A percentile compares a stretch with the other conserved stretches of the same genome.
Conservation (phyloP, 2,113 vertebrate genomes). For the Corydoras maculifer region DNA sequence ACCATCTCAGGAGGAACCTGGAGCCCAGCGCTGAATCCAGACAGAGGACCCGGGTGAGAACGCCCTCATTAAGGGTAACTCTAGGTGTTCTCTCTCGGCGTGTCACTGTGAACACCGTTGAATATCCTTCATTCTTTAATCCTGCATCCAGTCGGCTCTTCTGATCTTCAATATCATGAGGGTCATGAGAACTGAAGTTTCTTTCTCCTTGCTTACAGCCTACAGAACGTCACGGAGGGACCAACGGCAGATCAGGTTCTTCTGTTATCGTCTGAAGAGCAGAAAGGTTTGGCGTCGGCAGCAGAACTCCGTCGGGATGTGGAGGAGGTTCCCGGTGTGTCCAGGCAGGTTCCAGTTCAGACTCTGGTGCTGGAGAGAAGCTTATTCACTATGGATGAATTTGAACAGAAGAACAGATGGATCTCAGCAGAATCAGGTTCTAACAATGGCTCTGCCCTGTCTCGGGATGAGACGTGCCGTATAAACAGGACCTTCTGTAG, state of each 20-base stretch:
- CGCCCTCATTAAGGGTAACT: neutral
- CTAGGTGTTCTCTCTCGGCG: too few relatives aligned
- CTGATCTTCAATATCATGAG: too few relatives aligned
- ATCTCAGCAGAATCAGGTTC: too few relatives aligned
- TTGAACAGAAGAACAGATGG: neutral
- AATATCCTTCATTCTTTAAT: too few relatives aligned
- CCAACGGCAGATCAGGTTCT: conserved; percentile 25
- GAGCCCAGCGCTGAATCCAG: neutral
- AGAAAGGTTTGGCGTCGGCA: neutral
- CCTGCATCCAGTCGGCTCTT: too few relatives aligned
- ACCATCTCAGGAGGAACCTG: conserved; percentile 6
- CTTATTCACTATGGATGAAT: conserved; percentile 1
- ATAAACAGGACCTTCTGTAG: too few relatives aligned
- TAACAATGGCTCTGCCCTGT: too few relatives aligned
- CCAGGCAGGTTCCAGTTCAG: conserved; percentile 2
- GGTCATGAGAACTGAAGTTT: neutral
- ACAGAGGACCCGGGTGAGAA: conserved; percentile 5
- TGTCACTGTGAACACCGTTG: too few relatives aligned
- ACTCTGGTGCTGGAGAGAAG: neutral
- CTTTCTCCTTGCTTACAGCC: neutral
- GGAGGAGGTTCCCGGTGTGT: neutral
- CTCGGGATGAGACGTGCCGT: too few relatives aligned
- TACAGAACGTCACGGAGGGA: conserved; percentile 11
- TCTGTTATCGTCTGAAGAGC: neutral
- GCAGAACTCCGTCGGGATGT: neutral